Evolutionary conservation across 1,140 invertebrate genomes (phyloP), one percentile per base, ranked within the genome.

Genomic region (Drosophila repletoides): DNA sequence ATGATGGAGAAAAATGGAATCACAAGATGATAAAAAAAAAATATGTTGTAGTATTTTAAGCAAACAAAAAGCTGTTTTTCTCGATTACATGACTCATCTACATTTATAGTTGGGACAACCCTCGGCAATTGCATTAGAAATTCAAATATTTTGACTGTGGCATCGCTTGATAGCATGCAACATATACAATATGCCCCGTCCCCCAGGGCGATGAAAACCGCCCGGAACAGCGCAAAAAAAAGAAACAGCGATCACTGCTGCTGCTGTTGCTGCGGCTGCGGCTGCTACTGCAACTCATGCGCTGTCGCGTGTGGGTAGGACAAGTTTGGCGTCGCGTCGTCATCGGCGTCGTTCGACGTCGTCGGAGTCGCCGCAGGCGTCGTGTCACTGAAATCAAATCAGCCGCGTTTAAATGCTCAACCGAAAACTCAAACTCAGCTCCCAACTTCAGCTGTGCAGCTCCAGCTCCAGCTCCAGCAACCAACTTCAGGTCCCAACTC

Each of bases 381-480:
- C 79, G 80, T 83, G 79, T 83, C 79, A 83, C 79, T 83, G 80
- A 79, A 83, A 83, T 83, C 79, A 83, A 83, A 83, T 83, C 79
- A 83, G 71, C 74, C 74, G 80, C 74, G 75, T 72, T 83, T 84
- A 83, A 83, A 83, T 86, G 79, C 79, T 79, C 71, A 84, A 56
- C 80, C 80, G 53, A 84, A 83, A 83, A 79, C 79, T 73, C 81
- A 69, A 53, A 68, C 59, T 53, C 52, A 71, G 67, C 69, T 72
- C 63, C 71, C 45, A 68, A 41, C 43, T 63, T 63, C 49, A 55
- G 43, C 41, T 19, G n/a, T n/a, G 17, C 31, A 28, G 31, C 38
- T 55, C 31, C 17, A 7, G 41, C 31, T 38, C 5, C 40, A 5
- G 21, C 29, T 22, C 17, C 51, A 10, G 55, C 41, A 24, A 9